Conservation (phyloP, 1,140 invertebrate genomes). For the Drosophila nebulosa region DNA sequence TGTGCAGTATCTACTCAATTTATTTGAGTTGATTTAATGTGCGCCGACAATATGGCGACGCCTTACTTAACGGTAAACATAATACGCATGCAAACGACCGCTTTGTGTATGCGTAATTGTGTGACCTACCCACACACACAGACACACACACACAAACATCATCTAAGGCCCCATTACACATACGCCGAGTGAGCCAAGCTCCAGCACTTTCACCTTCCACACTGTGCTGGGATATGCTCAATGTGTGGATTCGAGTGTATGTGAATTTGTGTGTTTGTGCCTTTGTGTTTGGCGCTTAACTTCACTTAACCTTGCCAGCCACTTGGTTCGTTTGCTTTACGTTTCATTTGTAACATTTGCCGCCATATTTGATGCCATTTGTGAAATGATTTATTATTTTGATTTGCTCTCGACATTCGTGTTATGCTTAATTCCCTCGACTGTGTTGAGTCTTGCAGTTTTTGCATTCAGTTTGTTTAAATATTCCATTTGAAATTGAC, state of each 20-base stretch:
- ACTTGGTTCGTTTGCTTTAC: constrained; percentile 72
- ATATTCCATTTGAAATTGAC: background rate
- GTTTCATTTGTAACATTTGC: constrained; percentile 80
- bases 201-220: constrained; percentile 66
- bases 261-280: constrained; percentile 24
- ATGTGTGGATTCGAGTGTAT: constrained; percentile 10
- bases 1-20: constrained; percentile 59
- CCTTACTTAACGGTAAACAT: constrained; percentile 80
- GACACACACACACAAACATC: background rate
- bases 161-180: constrained; percentile 41
- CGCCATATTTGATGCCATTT: constrained; percentile 80
- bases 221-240: constrained; percentile 11
- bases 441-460: background rate
- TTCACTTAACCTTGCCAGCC: constrained; percentile 74
- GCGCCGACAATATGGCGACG: constrained; percentile 77
- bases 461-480: background rate
- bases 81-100: constrained; percentile 78
- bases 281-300: constrained; percentile 59
- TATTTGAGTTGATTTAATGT: constrained; percentile 77
- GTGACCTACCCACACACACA: constrained; percentile 25
- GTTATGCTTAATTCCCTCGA: constrained; percentile 37
- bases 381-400: constrained; percentile 79
- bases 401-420: constrained; percentile 72
- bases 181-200: constrained; percentile 49
- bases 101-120: constrained; percentile 72